Base-by-base conservation (phyloP, 1,140 invertebrate species). In the Brachionus rubens region DNA sequence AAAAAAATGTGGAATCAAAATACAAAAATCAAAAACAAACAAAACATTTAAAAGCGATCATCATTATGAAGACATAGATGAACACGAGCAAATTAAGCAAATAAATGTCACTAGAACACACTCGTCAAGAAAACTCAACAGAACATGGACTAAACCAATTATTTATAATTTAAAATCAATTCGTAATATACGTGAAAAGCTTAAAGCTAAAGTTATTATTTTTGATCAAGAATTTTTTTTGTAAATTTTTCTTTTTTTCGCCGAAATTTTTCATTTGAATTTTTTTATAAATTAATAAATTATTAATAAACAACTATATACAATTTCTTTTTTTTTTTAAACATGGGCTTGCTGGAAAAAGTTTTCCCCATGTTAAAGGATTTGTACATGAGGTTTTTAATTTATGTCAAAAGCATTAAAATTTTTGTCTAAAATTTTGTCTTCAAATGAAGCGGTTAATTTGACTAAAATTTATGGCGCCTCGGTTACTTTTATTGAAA, bases 191-290 rank as follows among this genome's bases (percentile, higher is more conserved):
- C 30, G 54, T 36, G 30, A 59, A 40, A 59, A 59, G 36, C 3
- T 59, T 6, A 59, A 36, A 21, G 7, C 10, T 19, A 59, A 59
- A 19, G 36, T 16, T 36, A 16, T 33, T 36, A 12, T 36, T 59
- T 59, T 59, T 59, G 14, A 59, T 19, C 33, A 59, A 59, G 54
- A 59, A 36, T 19, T 59, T 59, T 59, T 59, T 36, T 16, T 59
- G n/a, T 59, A 59, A 59, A 6, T 16, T 21, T n/a, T 40, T 59
- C 9, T 1, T 33, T 30, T 19, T 16, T 14, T 14, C n/a, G n/a
- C n/a, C n/a, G n/a, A n/a, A n/a, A n/a, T n/a, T n/a, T n/a, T n/a
- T n/a, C n/a, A n/a, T n/a, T n/a, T n/a, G n/a, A n/a, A n/a, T n/a
- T n/a, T n/a, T n/a, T n/a, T n/a, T n/a, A n/a, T n/a, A n/a, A n/a